Conservation (phyloP, 1,140 invertebrate species). For the Heliconius nattereri region DNA sequence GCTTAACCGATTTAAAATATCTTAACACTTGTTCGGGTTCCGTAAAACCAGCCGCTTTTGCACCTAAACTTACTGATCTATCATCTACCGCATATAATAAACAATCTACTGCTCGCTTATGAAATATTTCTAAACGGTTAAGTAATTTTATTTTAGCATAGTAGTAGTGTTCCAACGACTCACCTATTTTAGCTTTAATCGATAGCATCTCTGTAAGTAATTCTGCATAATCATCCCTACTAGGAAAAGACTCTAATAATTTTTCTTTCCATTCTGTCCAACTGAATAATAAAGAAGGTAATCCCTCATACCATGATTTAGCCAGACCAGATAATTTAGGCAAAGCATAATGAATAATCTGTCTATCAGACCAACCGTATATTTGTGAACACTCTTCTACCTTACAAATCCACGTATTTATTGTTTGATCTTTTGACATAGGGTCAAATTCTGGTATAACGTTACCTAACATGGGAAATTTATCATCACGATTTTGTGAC, state of each 20-base stretch:
- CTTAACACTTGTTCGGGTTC: constrained; percentile 43
- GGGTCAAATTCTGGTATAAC: constrained; percentile 38
- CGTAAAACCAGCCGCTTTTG: constrained; percentile 44
- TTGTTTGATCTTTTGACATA: constrained; percentile 42
- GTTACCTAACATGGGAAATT: too few species aligned
- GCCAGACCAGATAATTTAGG: constrained; percentile 33
- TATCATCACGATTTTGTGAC: too few species aligned
- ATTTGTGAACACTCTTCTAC: constrained; percentile 20
- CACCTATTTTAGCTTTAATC: constrained; percentile 37
- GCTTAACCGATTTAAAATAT: constrained; percentile 46
- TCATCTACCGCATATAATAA: constrained; percentile 12
- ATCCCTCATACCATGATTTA: constrained; percentile 43
- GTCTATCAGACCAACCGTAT: constrained; percentile 18
- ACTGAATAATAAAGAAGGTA: constrained; percentile 35
- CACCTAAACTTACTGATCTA: constrained; percentile 22
- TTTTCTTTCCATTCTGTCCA: constrained; percentile 46
- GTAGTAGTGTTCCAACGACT: constrained; percentile 44
- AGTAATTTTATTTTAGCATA: constrained; percentile 49
- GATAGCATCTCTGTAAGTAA: constrained; percentile 48
- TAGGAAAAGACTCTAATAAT: constrained; percentile 35
- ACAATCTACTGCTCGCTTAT: constrained; percentile 50
- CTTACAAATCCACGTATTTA: constrained; percentile 44
- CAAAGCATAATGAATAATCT: constrained; percentile 25
- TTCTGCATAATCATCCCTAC: constrained; percentile 46
- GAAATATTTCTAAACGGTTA: constrained; percentile 43